A percentile compares a stretch with the other conserved stretches of the same genome.
Evolutionary conservation across 2,797 vertebrate genomes (phyloP).

Genomic region (Acanthurus leucopareius): DNA sequence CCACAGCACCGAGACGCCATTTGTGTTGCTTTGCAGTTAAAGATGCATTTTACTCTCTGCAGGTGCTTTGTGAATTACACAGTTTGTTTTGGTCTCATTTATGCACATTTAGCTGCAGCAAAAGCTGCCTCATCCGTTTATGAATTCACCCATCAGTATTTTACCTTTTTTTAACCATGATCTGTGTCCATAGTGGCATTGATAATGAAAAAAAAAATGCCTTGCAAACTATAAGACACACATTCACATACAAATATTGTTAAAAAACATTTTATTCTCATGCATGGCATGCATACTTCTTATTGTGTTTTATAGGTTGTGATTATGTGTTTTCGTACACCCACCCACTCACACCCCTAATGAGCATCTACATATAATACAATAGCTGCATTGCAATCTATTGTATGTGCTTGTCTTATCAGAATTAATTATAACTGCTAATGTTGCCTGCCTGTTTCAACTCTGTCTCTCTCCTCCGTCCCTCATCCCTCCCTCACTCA

Average conservation of each 20-base stretch:
- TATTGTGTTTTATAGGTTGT: neutral
- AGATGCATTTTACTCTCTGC: no score
- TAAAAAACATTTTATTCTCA: neutral
- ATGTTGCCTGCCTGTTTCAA: constrained; percentile 34
- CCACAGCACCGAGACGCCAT: no score
- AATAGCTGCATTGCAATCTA: constrained; percentile 28
- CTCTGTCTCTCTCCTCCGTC: constrained; percentile 8
- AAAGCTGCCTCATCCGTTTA: no score
- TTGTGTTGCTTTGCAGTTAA: no score
- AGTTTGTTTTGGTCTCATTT: no score
- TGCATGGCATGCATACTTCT: neutral
- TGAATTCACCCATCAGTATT: no score
- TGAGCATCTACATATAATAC: constrained; percentile 7
- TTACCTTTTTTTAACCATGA: neutral
- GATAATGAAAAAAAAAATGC: neutral
- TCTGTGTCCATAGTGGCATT: constrained; percentile 2
- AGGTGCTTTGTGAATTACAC: no score
- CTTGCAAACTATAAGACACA: neutral
- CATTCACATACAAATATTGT: neutral
- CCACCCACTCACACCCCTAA: constrained; percentile 4
- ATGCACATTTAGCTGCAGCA: no score
- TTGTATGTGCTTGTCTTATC: constrained; percentile 37
- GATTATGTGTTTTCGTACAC: constrained; percentile 8
- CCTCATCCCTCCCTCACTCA: neutral
- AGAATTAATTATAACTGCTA: constrained; percentile 50